A percentile compares a stretch with the other conserved stretches of the same genome.
phyloP scores from a whole-genome alignment of 2,113 vertebrate species.

The Taurulus bubalis region DNA sequence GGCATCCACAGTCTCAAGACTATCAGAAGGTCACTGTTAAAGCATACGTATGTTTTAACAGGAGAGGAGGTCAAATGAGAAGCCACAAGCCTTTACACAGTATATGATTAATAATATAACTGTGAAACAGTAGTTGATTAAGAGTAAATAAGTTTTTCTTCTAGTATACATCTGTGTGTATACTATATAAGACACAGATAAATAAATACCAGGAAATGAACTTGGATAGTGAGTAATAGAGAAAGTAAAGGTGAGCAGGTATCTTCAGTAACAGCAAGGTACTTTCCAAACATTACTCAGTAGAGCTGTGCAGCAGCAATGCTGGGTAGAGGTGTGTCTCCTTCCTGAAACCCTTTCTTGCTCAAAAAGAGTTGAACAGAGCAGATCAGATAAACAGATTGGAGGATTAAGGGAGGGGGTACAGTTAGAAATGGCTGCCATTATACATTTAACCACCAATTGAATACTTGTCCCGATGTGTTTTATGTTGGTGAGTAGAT shows the following conservation, averaged over 20 bases:
- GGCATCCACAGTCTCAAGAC: no score
- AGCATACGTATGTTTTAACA: no score
- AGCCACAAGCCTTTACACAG: no score
- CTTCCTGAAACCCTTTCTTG: background rate
- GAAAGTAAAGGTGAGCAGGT: background rate
- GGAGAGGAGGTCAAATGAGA: no score
- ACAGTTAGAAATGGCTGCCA: background rate
- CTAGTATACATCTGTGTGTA: background rate
- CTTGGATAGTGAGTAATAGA: background rate
- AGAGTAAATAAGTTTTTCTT: no score
- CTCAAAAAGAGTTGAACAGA: background rate
- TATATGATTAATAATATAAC: no score
- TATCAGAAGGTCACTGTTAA: no score
- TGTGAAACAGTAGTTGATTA: no score
- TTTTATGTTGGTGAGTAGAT: background rate
- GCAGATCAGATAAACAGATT: background rate
- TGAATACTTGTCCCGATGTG: background rate
- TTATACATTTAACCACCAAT: no score
- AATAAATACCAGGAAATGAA: background rate
- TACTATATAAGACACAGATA: background rate
- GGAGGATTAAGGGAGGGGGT: background rate
- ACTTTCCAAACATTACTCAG: background rate
- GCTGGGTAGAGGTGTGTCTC: background rate
- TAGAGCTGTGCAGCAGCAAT: background rate
- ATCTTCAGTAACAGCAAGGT: background rate